These are phyloP conservation scores for Eutrigla gurnardus DNA, from an alignment of 2,797 vertebrate genomes.

Conservation along the genomic window DNA sequence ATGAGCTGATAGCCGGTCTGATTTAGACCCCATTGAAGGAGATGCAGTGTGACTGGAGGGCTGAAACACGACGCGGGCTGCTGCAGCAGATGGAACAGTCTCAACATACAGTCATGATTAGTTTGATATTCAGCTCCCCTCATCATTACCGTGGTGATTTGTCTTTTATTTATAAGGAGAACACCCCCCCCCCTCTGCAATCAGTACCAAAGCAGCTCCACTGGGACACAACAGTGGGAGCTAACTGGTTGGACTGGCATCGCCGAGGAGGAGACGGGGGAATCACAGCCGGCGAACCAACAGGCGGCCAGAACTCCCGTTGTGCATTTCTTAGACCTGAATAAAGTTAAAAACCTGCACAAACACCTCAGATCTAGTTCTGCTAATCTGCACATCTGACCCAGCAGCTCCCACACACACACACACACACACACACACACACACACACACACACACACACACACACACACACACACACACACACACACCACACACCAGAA, in stretches of 20 bases:
- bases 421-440: neutral
- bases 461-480: neutral
- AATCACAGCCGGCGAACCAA: constrained; percentile 58
- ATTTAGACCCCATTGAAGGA: constrained; percentile 36
- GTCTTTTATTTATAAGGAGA: constrained; percentile 55
- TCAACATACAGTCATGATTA: constrained; percentile 16
- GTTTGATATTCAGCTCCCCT: constrained; percentile 29
- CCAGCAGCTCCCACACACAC: constrained; percentile 15
- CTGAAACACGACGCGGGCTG: constrained; percentile 25
- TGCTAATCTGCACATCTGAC: constrained; percentile 47
- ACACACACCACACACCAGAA: neutral
- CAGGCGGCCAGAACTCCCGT: constrained; percentile 27
- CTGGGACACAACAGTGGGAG: constrained; percentile 53
- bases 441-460: constrained; percentile 1
- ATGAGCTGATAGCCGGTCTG: constrained; percentile 23
- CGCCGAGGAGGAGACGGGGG: constrained; percentile 45
- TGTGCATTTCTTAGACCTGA: constrained; percentile 50
- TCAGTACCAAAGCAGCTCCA: constrained; percentile 43
- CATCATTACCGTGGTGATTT: constrained; percentile 28
- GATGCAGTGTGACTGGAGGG: constrained; percentile 13
- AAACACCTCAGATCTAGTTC: constrained; percentile 16
- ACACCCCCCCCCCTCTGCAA: constrained; percentile 37
- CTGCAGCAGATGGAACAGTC: neutral
- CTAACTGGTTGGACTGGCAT: constrained; percentile 40
- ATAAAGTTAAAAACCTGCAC: constrained; percentile 59